Evolutionary conservation across 2,888 invertebrate species (phyloP).

Genomic region (Chymomyza fuscimana): DNA sequence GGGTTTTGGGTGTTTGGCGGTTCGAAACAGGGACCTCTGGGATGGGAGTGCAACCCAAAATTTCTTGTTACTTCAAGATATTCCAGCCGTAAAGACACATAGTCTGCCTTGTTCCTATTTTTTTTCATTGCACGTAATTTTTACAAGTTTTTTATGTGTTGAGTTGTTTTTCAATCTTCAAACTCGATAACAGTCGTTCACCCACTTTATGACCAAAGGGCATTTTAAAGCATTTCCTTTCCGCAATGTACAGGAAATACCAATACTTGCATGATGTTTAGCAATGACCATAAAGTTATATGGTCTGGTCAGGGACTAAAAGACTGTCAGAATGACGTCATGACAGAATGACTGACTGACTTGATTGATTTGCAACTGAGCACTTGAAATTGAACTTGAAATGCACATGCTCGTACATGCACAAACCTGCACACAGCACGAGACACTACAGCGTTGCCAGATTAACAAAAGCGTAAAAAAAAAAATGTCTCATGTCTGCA

Average conservation of each 20-base stretch:
- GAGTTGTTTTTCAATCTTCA: slow-evolving; percentile 12
- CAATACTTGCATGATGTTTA: slow-evolving; percentile 8
- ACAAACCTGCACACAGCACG: slow-evolving; percentile 38
- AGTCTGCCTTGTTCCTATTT: too few species aligned
- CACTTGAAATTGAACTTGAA: slow-evolving; percentile 67
- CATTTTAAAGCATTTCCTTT: background rate
- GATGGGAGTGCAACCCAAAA: too few species aligned
- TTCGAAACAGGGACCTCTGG: too few species aligned
- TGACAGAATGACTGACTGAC: slow-evolving; percentile 12
- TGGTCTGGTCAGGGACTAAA: slow-evolving; percentile 2
- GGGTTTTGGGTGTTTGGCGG: too few species aligned
- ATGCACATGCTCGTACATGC: slow-evolving; percentile 46
- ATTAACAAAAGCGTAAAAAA: background rate
- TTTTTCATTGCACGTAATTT: too few species aligned
- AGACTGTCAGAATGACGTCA: slow-evolving; percentile 23
- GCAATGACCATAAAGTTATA: background rate
- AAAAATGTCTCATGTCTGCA: slow-evolving; percentile 37
- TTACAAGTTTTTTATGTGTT: background rate
- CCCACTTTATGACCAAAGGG: slow-evolving; percentile 22
- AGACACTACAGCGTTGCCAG: slow-evolving; percentile 5
- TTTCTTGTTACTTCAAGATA: too few species aligned
- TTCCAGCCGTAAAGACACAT: too few species aligned
- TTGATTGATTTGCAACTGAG: slow-evolving; percentile 65
- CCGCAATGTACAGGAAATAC: slow-evolving; percentile 40
- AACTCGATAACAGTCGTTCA: slow-evolving; percentile 32